These are phyloP conservation scores for Heliconius cydno DNA, from an alignment of 2,888 invertebrate species.

Conservation along the genomic window DNA sequence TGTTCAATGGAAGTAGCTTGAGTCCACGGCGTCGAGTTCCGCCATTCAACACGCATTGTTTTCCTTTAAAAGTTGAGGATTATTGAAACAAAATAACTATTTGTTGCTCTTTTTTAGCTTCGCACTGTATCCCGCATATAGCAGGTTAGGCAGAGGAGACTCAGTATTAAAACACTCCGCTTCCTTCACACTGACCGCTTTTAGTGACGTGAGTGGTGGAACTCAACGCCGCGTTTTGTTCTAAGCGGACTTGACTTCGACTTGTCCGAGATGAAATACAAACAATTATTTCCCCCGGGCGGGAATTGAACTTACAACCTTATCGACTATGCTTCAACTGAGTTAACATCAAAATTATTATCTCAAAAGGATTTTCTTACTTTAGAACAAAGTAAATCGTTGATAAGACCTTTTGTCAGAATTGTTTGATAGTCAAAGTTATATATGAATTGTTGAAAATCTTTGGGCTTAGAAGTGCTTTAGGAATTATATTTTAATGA, in stretches of 20 bases:
- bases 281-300: neutral
- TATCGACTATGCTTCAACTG: neutral
- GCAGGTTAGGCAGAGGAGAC: neutral
- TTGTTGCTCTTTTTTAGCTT: neutral
- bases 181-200: neutral
- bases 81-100: neutral
- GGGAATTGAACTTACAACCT: slow-evolving; percentile 2
- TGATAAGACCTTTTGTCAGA: neutral
- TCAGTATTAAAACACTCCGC: neutral
- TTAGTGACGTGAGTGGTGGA: neutral
- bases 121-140: neutral
- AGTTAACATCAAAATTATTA: neutral
- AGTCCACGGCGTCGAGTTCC: neutral
- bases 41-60: neutral
- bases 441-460: slow-evolving; percentile 5
- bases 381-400: neutral
- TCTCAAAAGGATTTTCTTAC: neutral
- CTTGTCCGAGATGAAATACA: neutral
- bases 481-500: neutral
- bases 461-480: neutral
- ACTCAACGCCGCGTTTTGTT: neutral
- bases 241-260: neutral
- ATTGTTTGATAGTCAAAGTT: slow-evolving; percentile 1
- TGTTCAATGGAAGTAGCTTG: neutral
- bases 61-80: neutral